Evolutionary conservation across 2,113 vertebrate genomes (phyloP), one percentile per base, ranked within the genome.

Genomic region (Bubo bubo): DNA sequence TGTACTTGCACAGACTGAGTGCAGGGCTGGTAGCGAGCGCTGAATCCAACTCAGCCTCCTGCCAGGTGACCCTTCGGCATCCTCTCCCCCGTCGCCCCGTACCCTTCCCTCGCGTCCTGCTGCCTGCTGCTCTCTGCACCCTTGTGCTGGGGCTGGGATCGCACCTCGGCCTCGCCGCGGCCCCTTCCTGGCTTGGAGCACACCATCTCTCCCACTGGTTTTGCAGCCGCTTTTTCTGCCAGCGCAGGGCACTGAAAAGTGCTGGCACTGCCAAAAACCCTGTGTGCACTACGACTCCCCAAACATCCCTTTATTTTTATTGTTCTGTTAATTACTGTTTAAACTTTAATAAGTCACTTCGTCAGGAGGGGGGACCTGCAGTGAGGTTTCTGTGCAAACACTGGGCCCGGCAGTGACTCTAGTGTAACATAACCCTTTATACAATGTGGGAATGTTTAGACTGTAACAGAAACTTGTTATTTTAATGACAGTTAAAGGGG

Each of bases 371-470:
- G 98, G 97, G 98, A 98, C 97, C 97, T 98, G 98, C 98, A 97
- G 98, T 95, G 97, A 98, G 98, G 98, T 98, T 98, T 98, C 98
- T 98, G 96, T 98, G 98, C 96, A 98, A 98, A 98, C 98, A 98
- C 39, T 97, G 98, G 97, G 98, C 97, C 98, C 97, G 96, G 97
- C 93, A 95, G 98, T 98, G 98, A 98, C 98, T 98, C 97, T 96
- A 56, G 98, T 98, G 97, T 98, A 98, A 98, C 97, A 98, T 98
- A 98, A 98, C 98, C 98, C 94, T 99, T 98, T 98, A 98, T 98
- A 98, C 97, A 97, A 98, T 99, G 99, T 99, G 99, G 99, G 99
- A 99, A 99, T 99, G 99, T 99, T 99, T 99, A 98, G 98, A 99
- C 99, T 99, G 98, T 98, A 99, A 98, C 98, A 98, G 98, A 98